Evolutionary conservation across 2,888 invertebrate genomes (phyloP), one percentile per base, ranked within the genome.

Genomic region (Aplocera efformata): DNA sequence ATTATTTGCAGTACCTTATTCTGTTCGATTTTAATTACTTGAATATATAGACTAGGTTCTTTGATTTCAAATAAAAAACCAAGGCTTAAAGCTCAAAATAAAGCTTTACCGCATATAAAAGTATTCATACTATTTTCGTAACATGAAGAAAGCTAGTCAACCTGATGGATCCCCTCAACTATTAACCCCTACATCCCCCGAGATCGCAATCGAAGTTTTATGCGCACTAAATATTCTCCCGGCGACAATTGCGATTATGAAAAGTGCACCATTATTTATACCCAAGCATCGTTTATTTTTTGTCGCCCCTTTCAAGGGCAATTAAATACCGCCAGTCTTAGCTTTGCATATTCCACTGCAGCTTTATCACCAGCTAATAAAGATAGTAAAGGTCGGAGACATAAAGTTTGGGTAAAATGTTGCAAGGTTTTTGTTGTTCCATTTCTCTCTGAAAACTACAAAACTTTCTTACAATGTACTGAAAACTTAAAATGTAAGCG

Each of bases 201-300:
- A 69, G 74, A 72, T 70, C 63, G 60, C 69, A 68, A 72, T 72
- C 79, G 73, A 69, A 63, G 60, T 77, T 85, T 86, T 79, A 84
- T 76, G 80, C 84, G 83, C 80, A 82, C 88, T 88, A 88, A 88
- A 88, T 86, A 88, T 86, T 83, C 88, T 86, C 85, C 79, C 74
- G 79, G 86, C 85, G 86, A 88, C 86, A 88, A 86, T 86, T 85
- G 85, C 86, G 85, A 86, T 86, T 88, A 88, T 88, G 88, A 88
- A 88, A 86, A 88, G 88, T 88, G 88, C 86, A 88, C 79, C 72
- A 81, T 86, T 88, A 88, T 88, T 88, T 88, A 88, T 86, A 73
- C 66, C 81, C 74, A 61, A 62, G 56, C 65, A 67, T 73, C 73
- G 75, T 82, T 82, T 80, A 81, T 85, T 88, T 86, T 88, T 85